Evolutionary conservation across 2,888 invertebrate genomes (phyloP).

Genomic region (Lottia scabra): DNA sequence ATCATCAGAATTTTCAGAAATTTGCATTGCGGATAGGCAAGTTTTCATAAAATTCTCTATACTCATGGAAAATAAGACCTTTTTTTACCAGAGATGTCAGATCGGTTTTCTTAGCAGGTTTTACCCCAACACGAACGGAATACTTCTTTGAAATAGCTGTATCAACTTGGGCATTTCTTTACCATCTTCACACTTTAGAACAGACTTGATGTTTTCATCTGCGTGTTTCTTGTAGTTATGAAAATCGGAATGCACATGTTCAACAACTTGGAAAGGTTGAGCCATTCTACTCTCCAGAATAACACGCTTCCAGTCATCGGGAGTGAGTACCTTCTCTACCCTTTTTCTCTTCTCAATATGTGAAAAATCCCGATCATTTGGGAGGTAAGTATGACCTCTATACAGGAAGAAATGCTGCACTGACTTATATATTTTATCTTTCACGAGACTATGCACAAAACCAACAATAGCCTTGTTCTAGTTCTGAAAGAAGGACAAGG

Average conservation of each 20-base stretch:
- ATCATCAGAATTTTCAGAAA: too few species aligned
- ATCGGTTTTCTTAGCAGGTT: conserved; percentile 11
- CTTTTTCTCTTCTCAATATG: conserved; percentile 12
- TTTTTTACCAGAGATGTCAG: conserved; percentile 15
- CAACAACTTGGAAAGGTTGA: conserved; percentile 10
- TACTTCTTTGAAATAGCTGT: conserved; percentile 12
- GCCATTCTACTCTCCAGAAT: conserved; percentile 8
- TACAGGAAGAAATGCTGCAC: conserved; percentile 12
- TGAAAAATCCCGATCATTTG: conserved; percentile 14
- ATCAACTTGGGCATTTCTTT: conserved; percentile 6
- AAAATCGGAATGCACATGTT: background rate
- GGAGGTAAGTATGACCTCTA: conserved; percentile 12
- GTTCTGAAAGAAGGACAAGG: conserved; percentile 10
- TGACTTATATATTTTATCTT: conserved; percentile 7
- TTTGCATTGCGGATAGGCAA: conserved; percentile 4
- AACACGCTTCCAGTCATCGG: conserved; percentile 10
- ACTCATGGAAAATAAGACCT: conserved; percentile 9
- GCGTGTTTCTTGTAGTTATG: conserved; percentile 5
- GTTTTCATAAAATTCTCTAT: conserved; percentile 11
- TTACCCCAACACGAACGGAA: conserved; percentile 9
- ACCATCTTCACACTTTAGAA: conserved; percentile 11
- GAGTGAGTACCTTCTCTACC: conserved; percentile 9
- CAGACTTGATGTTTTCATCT: conserved; percentile 13
- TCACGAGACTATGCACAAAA: conserved; percentile 5
- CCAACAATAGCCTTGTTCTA: conserved; percentile 8